These are phyloP conservation scores for Myoxocephalus aenaeus DNA, from an alignment of 2,797 vertebrate genomes.

Conservation along the genomic window DNA sequence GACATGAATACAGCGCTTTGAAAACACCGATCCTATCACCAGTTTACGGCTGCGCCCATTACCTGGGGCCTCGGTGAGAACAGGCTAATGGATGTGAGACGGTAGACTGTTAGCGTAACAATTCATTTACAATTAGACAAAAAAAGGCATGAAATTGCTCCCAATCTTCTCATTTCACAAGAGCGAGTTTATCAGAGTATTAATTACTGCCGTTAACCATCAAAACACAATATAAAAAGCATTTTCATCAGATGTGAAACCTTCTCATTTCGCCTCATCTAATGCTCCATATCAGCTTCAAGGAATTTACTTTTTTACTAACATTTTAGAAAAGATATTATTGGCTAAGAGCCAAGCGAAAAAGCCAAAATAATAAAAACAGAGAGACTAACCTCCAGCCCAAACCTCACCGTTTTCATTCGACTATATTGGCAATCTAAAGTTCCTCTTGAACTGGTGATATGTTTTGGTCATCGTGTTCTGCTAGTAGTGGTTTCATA, in stretches of 20 bases:
- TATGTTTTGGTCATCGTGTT: no score
- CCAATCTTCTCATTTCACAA: not conserved
- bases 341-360: not conserved
- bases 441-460: no score
- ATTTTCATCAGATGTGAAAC: not conserved
- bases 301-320: not conserved
- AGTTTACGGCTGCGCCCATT: not conserved
- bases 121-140: not conserved
- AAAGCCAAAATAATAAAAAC: not conserved
- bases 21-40: not conserved
- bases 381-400: not conserved
- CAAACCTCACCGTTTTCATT: not conserved
- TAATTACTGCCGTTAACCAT: not conserved
- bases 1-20: not conserved
- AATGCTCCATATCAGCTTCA: not conserved
- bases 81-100: constrained; percentile 7
- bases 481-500: no score
- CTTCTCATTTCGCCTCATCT: not conserved
- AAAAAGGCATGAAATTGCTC: constrained; percentile 25
- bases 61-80: not conserved
- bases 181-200: not conserved
- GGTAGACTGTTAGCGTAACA: not conserved
- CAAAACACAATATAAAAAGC: constrained; percentile 3
- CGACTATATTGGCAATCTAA: not conserved
- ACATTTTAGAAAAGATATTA: not conserved